These are phyloP conservation scores for Apodemus speciosus DNA, from an alignment of 2,113 vertebrate genomes.

Conservation along the genomic window DNA sequence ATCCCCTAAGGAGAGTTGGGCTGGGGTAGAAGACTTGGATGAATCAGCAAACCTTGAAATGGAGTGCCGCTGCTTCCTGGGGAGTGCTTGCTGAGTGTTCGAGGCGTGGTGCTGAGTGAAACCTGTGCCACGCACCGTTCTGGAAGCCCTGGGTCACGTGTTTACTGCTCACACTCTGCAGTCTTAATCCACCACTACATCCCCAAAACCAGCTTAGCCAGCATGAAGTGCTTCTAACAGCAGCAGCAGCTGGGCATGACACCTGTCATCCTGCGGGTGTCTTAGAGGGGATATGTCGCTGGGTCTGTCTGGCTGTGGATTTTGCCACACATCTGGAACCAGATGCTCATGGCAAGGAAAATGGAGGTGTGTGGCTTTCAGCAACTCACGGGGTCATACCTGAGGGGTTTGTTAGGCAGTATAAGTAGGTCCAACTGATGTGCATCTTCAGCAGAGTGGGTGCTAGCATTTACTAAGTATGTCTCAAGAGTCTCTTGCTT, in stretches of 20 bases:
- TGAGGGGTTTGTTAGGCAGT: background rate
- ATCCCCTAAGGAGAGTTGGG: background rate
- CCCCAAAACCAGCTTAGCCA: constrained; percentile 52
- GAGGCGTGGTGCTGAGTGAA: constrained; percentile 61
- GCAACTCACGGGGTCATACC: background rate
- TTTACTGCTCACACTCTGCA: background rate
- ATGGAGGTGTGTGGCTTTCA: background rate
- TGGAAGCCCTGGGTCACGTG: constrained; percentile 21
- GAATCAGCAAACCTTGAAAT: constrained; percentile 42
- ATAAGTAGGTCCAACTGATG: background rate
- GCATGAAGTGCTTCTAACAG: constrained; percentile 47
- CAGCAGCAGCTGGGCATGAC: background rate
- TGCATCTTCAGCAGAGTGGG: constrained; percentile 28
- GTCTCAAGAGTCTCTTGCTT: constrained; percentile 29
- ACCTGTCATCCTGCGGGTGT: constrained; percentile 10
- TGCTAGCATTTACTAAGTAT: background rate
- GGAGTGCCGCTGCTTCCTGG: background rate
- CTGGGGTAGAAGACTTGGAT: background rate
- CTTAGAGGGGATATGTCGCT: constrained; percentile 2
- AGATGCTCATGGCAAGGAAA: background rate
- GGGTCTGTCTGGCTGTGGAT: background rate
- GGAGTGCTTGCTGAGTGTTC: background rate
- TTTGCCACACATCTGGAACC: background rate
- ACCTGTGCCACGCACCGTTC: background rate
- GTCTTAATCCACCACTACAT: constrained; percentile 42